Evolutionary conservation across 1,140 invertebrate genomes (phyloP).

Genomic region (Cecropterus lyciades): DNA sequence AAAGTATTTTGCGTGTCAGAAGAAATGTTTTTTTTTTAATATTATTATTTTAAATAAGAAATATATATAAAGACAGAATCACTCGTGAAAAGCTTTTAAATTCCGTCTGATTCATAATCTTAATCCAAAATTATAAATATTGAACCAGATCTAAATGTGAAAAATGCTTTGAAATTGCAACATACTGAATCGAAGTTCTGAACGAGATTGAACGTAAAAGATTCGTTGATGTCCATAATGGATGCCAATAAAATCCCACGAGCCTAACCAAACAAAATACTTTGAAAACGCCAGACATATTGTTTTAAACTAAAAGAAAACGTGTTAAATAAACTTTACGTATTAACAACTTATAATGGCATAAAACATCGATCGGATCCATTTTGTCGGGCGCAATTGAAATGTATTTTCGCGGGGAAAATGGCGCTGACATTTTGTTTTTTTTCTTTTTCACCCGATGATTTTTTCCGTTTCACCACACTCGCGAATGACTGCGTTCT

Average conservation of each 20-base stretch:
- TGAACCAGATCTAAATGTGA: not conserved
- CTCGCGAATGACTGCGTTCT: slow-evolving; percentile 77
- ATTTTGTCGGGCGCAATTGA: slow-evolving; percentile 37
- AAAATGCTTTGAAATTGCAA: not conserved
- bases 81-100: too few species aligned
- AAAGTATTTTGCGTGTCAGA: too few species aligned
- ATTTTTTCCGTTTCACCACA: slow-evolving; percentile 79
- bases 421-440: slow-evolving; percentile 58
- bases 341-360: slow-evolving; percentile 36
- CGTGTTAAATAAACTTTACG: slow-evolving; percentile 27
- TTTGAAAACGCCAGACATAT: slow-evolving; percentile 29
- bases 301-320: slow-evolving; percentile 20
- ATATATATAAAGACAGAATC: too few species aligned
- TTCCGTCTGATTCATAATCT: not conserved
- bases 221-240: not conserved
- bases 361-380: slow-evolving; percentile 36
- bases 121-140: too few species aligned
- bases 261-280: slow-evolving; percentile 9
- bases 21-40: too few species aligned
- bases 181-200: not conserved
- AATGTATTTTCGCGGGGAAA: slow-evolving; percentile 50
- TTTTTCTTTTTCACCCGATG: slow-evolving; percentile 70
- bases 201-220: not conserved
- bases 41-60: too few species aligned
- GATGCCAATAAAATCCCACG: slow-evolving; percentile 3